Base-by-base conservation (phyloP, 2,888 invertebrate genomes). In the Drosophila maculinotata region DNA sequence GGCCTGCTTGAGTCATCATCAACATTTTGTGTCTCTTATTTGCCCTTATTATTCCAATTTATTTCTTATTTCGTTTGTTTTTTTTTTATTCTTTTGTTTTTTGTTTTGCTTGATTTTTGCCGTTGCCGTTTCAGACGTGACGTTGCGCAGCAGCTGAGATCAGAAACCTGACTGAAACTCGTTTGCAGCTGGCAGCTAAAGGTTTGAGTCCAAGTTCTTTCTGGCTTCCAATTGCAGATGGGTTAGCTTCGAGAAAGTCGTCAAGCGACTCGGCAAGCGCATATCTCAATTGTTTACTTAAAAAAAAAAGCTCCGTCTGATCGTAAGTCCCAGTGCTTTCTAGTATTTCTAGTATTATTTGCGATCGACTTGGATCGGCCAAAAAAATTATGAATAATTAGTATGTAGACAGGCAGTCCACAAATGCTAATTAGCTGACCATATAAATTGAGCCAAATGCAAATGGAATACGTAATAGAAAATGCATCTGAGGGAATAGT, bases 161-260 rank as follows among this genome's bases (percentile, higher is more conserved):
- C 59, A 51, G 42, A 79, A 75, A 73, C 58, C 56, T 66, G 69
- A 86, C 86, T 86, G 73, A 86, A 87, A 78, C 87, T 70, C 51
- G 87, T 87, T 87, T 79, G 68, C 78, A 69, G 69, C 42, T 52
- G 33, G 62, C 53, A 47, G 42, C 58, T 17, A 49, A 66, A 53
- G 44, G 20, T 35, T 66, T 78, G 62, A 59, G 64, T 68, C 73
- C 79, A 82, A 73, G 76, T 66, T 80, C 49, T n/a, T 30, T 45
- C 58, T 35, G 66, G 38, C 49, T 42, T 58, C 49, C 35, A 20
- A 10, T 38, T 48, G 48, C 49, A 47, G 48, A 60, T 31, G 42
- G 36, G n/a, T 6, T 10, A n/a, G 14, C 15, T 58, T 48, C 66
- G 75, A 75, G 81, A 80, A 78, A 78, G 78, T 77, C 72, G 78